Evolutionary conservation across 2,113 vertebrate genomes (phyloP).

Genomic region (Istiophorus platypterus): DNA sequence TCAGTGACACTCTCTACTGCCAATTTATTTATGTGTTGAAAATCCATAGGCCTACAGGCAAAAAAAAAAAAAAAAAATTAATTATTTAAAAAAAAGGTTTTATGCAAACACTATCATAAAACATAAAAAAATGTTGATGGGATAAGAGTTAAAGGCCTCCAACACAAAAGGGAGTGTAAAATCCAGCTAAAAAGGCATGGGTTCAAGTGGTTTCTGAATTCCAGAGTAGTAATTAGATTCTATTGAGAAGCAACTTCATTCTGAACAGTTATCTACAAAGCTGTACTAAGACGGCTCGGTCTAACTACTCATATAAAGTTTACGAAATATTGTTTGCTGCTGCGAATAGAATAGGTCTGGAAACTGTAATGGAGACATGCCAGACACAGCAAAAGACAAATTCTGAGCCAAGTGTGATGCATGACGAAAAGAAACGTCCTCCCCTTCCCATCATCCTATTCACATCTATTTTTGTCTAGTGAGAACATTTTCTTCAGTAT

Average conservation of each 20-base stretch:
- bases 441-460: slow-evolving; percentile 33
- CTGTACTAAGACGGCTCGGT: too few relatives aligned
- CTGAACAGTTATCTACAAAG: background rate
- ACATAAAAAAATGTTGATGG: background rate
- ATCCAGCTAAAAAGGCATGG: background rate
- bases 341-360: slow-evolving; percentile 24
- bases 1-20: background rate
- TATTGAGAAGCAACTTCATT: background rate
- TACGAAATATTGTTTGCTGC: slow-evolving; percentile 32
- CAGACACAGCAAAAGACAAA: slow-evolving; percentile 42
- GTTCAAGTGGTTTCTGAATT: background rate
- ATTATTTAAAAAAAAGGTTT: background rate
- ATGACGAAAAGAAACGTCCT: slow-evolving; percentile 45
- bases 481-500: slow-evolving; percentile 44
- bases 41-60: background rate
- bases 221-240: background rate
- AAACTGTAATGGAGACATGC: slow-evolving; percentile 31
- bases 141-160: background rate
- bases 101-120: background rate
- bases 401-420: slow-evolving; percentile 28
- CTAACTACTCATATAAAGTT: slow-evolving; percentile 33
- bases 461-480: slow-evolving; percentile 35
- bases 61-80: background rate
- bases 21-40: background rate
- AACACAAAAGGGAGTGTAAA: background rate